Conservation (phyloP, 2,888 invertebrate species). For the Agrotis clavis region DNA sequence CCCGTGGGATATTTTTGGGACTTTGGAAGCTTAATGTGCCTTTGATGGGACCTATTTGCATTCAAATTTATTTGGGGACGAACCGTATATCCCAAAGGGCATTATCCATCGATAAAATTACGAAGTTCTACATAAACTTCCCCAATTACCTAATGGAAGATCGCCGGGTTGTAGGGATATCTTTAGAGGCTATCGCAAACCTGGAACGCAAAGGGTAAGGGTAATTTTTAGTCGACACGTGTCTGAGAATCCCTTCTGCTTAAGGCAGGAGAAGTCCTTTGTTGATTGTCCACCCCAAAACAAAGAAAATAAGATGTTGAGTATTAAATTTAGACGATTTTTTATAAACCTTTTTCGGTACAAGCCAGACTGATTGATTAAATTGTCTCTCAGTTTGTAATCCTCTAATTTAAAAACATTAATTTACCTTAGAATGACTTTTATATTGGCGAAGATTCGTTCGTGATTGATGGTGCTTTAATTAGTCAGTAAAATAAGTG, state of each 20-base stretch:
- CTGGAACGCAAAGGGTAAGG: too few relatives aligned
- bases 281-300: too few relatives aligned
- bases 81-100: neutral
- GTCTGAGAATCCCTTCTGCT: too few relatives aligned
- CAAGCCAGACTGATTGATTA: constrained; percentile 18
- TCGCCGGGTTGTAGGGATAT: too few relatives aligned
- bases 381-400: neutral
- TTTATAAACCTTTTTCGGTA: neutral
- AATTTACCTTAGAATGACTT: constrained; percentile 21
- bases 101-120: too few relatives aligned
- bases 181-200: too few relatives aligned
- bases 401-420: constrained; percentile 20
- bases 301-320: too few relatives aligned
- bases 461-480: constrained; percentile 50
- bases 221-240: too few relatives aligned
- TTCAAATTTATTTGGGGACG: neutral
- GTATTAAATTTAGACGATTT: neutral
- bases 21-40: neutral
- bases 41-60: constrained; percentile 14
- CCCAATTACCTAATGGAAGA: too few relatives aligned
- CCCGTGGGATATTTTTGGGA: neutral
- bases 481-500: constrained; percentile 49
- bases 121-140: too few relatives aligned
- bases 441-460: constrained; percentile 20
- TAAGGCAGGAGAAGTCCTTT: too few relatives aligned